Evolutionary conservation across 1,140 invertebrate genomes (phyloP), one percentile per base, ranked within the genome.

Genomic region (Diabrotica undecimpunctata): DNA sequence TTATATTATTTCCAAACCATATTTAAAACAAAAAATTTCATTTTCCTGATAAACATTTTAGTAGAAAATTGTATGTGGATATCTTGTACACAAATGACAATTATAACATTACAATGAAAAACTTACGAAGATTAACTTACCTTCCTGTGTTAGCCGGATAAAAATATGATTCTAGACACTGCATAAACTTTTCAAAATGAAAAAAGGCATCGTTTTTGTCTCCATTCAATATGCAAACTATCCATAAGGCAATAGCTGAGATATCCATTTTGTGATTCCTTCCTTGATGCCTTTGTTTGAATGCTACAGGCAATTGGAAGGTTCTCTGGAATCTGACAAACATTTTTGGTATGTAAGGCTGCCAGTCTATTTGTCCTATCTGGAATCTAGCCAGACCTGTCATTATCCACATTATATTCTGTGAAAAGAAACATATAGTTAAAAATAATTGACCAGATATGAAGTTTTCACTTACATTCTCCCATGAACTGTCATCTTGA

Each of bases 301-400:
- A 91, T 41, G 83, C 83, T 9, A 96, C 91, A 10, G 93, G 92
- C 13, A 96, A 81, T 74, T 90, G 88, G 55, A 96, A 85, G 57
- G 85, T 86, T 57, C 88, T 83, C 51, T 94, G 76, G 70, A 97
- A 87, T 69, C 89, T 84, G 5, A 88, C 88, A 75, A 94, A 96
- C 81, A 97, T 92, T 64, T 88, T 80, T 0, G 92, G 87, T 39
- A 94, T 83, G 74, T 93, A 84, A 0, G 90, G 90, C 64, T 88
- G 86, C 94, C 94, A 98, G 72, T 97, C 88, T 61, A 97, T 88
- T 51, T 89, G 88, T 0, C 95, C 94, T 64, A 94, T 88, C 77
- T 90, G 93, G 66, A 86, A 81, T 63, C 81, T 81, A 0, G 93
- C 88, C 6, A 95, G 77, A 64, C 86, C 83, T 2, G 90, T 83